These are phyloP conservation scores for Oophaga sylvatica DNA, from an alignment of 2,797 vertebrate species.

Conservation along the genomic window DNA sequence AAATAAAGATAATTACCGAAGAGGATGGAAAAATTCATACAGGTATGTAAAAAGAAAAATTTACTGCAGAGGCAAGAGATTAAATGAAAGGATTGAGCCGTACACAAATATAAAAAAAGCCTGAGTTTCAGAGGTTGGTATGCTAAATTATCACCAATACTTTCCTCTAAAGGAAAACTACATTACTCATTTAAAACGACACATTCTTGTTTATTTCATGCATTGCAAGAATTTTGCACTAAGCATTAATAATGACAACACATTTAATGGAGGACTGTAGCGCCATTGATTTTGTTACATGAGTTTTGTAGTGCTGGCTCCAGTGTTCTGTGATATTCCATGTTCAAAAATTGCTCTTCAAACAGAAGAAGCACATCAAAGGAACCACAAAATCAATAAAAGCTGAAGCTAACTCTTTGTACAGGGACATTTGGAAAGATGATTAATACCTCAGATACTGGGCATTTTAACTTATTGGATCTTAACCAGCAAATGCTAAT, in stretches of 20 bases:
- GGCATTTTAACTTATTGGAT: conserved; percentile 21
- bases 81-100: too few species aligned
- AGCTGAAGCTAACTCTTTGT: conserved; percentile 41
- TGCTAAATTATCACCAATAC: too few species aligned
- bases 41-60: too few species aligned
- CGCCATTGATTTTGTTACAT: conserved; percentile 49
- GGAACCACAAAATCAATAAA: conserved; percentile 57
- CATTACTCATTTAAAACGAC: neutral
- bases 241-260: conserved; percentile 31
- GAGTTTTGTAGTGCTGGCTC: conserved; percentile 47
- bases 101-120: too few species aligned
- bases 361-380: conserved; percentile 48
- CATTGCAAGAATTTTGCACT: neutral
- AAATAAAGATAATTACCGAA: too few species aligned
- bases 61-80: too few species aligned
- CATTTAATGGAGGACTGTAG: conserved; percentile 24
- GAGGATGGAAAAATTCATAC: too few species aligned
- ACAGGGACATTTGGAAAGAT: conserved; percentile 46
- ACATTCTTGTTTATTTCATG: neutral
- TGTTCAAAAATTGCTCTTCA: conserved; percentile 55
- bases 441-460: conserved; percentile 40
- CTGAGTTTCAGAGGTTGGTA: too few species aligned
- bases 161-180: neutral
- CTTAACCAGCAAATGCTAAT: conserved; percentile 36
- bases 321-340: conserved; percentile 40